Evolutionary conservation across 2,888 invertebrate genomes (phyloP).

Genomic region (Stenolophus ochropezus): DNA sequence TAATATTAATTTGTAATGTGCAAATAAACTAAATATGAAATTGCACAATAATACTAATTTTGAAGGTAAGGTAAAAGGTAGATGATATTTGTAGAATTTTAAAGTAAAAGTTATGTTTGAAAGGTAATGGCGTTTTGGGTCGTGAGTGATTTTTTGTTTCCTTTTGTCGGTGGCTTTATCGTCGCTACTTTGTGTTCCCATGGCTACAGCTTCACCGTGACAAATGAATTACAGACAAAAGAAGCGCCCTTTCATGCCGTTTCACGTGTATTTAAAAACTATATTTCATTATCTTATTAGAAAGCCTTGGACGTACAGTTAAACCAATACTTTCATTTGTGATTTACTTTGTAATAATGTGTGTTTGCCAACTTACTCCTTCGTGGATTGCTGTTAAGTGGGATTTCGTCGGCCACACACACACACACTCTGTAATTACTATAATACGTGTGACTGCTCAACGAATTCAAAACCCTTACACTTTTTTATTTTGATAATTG

Average conservation of each 20-base stretch:
- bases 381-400: slow-evolving; percentile 31
- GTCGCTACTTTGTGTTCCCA: background rate
- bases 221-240: background rate
- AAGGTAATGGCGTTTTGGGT: no score
- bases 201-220: background rate
- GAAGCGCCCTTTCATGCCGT: background rate
- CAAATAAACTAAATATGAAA: no score
- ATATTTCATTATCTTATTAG: slow-evolving; percentile 13
- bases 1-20: no score
- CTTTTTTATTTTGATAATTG: slow-evolving; percentile 51
- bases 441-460: slow-evolving; percentile 53
- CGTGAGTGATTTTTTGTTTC: no score
- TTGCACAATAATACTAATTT: no score
- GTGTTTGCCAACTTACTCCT: slow-evolving; percentile 9
- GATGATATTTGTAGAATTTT: no score
- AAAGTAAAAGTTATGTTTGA: no score
- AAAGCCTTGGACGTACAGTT: slow-evolving; percentile 15
- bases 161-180: no score
- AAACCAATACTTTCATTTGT: slow-evolving; percentile 40
- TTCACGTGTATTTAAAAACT: background rate
- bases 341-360: slow-evolving; percentile 42
- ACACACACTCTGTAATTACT: slow-evolving; percentile 46
- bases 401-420: slow-evolving; percentile 39
- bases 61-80: no score
- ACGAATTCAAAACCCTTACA: slow-evolving; percentile 39